Evolutionary conservation across 2,888 invertebrate genomes (phyloP).

Genomic region (Acanthosepion lycidas): DNA sequence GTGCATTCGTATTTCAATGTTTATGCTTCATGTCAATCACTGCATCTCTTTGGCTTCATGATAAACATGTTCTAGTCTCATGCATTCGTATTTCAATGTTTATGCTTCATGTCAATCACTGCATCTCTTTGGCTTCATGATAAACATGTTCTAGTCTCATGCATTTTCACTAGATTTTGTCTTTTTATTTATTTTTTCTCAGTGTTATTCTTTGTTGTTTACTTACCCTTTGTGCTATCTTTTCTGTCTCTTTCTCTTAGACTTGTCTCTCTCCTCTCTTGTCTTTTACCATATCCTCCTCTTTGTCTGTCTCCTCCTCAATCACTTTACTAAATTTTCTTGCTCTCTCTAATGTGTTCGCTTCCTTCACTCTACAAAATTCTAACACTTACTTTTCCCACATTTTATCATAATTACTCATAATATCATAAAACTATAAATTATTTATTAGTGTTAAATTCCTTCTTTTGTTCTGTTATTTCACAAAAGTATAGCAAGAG

Average conservation of each 20-base stretch:
- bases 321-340: neutral
- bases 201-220: neutral
- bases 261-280: neutral
- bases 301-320: neutral
- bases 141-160: neutral
- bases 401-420: neutral
- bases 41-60: no score
- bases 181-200: neutral
- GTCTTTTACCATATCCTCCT: neutral
- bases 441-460: no score
- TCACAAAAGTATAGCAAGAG: no score
- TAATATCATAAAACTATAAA: no score
- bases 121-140: no score
- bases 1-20: neutral
- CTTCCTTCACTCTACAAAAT: neutral
- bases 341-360: neutral
- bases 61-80: neutral
- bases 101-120: neutral
- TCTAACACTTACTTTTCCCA: neutral
- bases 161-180: neutral
- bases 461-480: no score
- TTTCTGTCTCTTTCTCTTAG: neutral
- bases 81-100: neutral
- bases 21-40: neutral
- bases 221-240: neutral